phyloP scores from a whole-genome alignment of 2,113 vertebrate species.

The Neodon shergylaensis region DNA sequence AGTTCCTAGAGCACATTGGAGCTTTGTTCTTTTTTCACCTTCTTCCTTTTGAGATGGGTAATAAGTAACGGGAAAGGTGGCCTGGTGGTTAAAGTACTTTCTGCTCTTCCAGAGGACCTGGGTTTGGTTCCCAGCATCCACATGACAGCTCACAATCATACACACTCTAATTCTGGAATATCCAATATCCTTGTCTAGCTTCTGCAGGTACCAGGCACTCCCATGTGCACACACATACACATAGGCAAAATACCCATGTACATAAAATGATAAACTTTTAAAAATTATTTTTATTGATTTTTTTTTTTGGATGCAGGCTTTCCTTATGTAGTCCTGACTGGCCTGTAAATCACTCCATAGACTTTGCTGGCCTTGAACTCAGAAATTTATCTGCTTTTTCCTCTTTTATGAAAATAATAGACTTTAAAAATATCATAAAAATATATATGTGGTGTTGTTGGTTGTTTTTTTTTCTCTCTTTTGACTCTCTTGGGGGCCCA shows the following conservation, averaged over 20 bases:
- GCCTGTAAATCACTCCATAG: not conserved
- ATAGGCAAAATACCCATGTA: not conserved
- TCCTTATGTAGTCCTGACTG: not conserved
- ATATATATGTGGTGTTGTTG: too few relatives aligned
- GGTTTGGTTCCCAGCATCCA: not conserved
- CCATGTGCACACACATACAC: not conserved
- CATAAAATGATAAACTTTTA: not conserved
- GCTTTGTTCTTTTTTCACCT: not conserved
- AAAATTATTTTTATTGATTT: not conserved
- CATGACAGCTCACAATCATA: not conserved
- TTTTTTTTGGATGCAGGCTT: not conserved
- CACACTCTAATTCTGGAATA: not conserved
- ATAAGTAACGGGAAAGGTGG: not conserved
- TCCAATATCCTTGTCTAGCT: not conserved
- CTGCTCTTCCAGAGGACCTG: not conserved
- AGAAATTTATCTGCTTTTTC: not conserved
- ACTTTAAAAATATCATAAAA: not conserved
- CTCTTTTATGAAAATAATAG: not conserved
- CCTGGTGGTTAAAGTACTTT: not conserved
- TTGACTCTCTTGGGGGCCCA: too few relatives aligned
- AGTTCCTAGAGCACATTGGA: not conserved
- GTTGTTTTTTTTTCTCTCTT: too few relatives aligned
- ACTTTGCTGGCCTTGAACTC: not conserved
- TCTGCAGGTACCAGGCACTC: not conserved
- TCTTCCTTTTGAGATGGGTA: not conserved